Evolutionary conservation across 2,113 vertebrate species (phyloP).

Genomic region (Recurvirostra avosetta): DNA sequence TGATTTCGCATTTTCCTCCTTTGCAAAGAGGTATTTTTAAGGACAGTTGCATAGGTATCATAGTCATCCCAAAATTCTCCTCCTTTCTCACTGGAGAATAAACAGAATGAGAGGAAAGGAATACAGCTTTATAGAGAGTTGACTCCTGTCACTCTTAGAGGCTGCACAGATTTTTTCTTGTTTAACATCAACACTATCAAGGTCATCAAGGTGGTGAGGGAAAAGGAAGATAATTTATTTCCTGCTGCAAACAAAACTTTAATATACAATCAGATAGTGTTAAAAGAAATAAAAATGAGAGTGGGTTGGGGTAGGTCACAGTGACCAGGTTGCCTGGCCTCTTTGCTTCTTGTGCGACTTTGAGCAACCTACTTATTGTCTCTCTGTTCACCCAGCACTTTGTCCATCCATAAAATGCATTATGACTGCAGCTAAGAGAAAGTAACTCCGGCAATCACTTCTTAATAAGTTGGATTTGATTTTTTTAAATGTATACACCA

Average conservation of each 20-base stretch:
- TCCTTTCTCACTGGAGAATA: not conserved
- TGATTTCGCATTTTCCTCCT: not conserved
- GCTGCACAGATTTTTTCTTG: not conserved
- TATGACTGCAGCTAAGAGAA: not conserved
- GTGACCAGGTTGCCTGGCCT: not conserved
- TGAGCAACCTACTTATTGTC: not conserved
- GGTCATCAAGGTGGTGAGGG: not conserved
- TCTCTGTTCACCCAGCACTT: not conserved
- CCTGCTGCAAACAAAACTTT: not conserved
- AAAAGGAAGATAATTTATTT: not conserved
- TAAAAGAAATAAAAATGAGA: not conserved
- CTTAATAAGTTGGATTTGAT: not conserved
- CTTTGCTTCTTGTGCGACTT: not conserved
- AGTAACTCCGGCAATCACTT: rapidly evolving
- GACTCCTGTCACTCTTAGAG: not conserved
- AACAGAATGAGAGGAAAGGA: not conserved
- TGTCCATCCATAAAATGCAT: not conserved
- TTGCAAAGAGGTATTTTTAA: not conserved
- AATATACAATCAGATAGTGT: not conserved
- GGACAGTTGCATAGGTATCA: not conserved
- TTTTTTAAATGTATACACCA: not conserved
- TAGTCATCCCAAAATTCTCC: not conserved
- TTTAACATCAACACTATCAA: not conserved
- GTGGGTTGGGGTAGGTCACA: not conserved
- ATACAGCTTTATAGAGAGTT: not conserved